Conservation (phyloP, 2,888 invertebrate genomes). For the Nasonovia ribisnigri region DNA sequence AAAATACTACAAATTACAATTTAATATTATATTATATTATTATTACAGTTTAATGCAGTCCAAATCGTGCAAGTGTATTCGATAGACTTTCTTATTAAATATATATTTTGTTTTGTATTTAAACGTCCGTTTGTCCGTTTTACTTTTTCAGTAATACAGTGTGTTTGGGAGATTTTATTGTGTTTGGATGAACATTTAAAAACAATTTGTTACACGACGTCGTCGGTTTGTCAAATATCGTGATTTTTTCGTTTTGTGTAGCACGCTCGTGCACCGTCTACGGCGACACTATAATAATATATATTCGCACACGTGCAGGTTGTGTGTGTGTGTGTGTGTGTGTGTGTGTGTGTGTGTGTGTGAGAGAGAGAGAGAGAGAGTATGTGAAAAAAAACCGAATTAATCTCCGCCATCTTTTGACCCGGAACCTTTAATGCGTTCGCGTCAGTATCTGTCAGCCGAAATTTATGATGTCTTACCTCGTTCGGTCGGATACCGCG, state of each 20-base stretch:
- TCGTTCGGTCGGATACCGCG: slow-evolving; percentile 3
- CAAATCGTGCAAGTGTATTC: background rate
- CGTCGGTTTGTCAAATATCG: background rate
- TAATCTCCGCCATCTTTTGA: slow-evolving; percentile 21
- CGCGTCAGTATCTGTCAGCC: slow-evolving; percentile 44
- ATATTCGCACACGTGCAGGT: background rate
- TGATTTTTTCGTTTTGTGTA: background rate
- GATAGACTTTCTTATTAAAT: background rate
- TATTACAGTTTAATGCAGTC: background rate
- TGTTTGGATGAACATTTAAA: background rate
- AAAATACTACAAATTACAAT: background rate
- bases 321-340: background rate
- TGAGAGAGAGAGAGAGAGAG: background rate
- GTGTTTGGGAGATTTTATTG: background rate
- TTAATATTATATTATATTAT: background rate
- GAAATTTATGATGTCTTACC: slow-evolving; percentile 38
- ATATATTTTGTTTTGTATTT: background rate
- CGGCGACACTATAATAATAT: background rate
- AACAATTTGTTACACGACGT: slow-evolving; percentile 2
- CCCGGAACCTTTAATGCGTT: slow-evolving; percentile 36
- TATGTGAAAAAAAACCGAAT: background rate
- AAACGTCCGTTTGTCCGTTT: background rate
- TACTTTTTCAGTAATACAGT: background rate
- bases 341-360: background rate
- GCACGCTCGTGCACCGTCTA: background rate